Base-by-base conservation (phyloP, 2,113 vertebrate genomes). In the Erythrocercus mccallii region DNA sequence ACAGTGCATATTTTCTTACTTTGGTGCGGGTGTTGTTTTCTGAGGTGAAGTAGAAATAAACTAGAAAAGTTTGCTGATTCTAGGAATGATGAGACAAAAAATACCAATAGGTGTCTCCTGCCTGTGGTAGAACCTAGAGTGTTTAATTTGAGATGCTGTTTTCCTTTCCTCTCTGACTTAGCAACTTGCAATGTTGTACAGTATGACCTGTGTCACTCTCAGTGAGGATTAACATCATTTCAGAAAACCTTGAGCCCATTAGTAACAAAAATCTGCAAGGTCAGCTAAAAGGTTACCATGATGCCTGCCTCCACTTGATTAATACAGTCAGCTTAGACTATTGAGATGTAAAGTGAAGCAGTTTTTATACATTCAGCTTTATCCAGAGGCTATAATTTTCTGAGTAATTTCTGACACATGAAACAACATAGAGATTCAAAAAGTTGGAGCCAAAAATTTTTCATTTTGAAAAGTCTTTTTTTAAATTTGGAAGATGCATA, bases 301-400 rank as follows among this genome's bases (percentile, higher is more conserved):
- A 92, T 80, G 64, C 80, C 50, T 93, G 44, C 57, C 70, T 87
- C 24, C 24, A 47, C 45, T 91, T 91, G 87, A 96, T 96, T 95
- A 95, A 96, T 92, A 80, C 54, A 81, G 91, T 73, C 68, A 88
- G n/a, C 60, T 94, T 85, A 85, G 50, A 51, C 72, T 71, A 81
- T 31, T 95, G 87, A 89, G 74, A 92, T 94, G 85, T 73, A 96
- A 96, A 96, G 93, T 95, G 93, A 95, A 96, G 88, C 85, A 83
- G 92, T 94, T 96, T 96, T 92, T 96, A 90, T 65, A 95, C 83
- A 88, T 53, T 93, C 64, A 86, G 22, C 71, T 90, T 93, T 95
- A 91, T 90, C 94, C 92, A 93, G 45, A 89, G 95, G 95, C 91
- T 90, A 83, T 92, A 3, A 90, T 94, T 96, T 96, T 95, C 89